Percentiles rank a stretch among this genome's conserved stretches.
Conservation (phyloP, 2,888 invertebrate genomes). For the Shargacucullia verbasci region DNA sequence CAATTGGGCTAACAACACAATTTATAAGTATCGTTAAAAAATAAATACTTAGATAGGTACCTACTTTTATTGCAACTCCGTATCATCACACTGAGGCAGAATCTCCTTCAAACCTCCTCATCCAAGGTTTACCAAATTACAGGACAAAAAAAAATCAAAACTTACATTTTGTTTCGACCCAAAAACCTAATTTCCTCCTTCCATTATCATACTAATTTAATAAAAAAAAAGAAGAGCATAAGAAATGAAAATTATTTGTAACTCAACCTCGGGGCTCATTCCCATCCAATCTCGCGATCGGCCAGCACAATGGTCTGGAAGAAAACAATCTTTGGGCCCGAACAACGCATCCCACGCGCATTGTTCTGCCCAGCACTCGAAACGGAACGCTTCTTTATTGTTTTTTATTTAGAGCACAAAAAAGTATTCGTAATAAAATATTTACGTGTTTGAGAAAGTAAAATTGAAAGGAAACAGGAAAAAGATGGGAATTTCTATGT, state of each 20-base stretch:
- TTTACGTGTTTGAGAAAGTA: constrained; percentile 48
- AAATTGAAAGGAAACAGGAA: constrained; percentile 50
- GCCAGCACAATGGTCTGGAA: constrained; percentile 75
- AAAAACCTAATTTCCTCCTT: background rate
- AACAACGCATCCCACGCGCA: constrained; percentile 60
- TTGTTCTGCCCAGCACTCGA: constrained; percentile 56
- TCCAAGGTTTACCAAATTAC: too few relatives aligned
- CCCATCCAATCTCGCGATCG: constrained; percentile 73
- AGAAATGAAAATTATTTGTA: constrained; percentile 48
- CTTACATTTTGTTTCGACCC: too few relatives aligned
- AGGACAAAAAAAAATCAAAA: too few relatives aligned
- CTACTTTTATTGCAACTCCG: too few relatives aligned
- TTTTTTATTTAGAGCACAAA: constrained; percentile 67
- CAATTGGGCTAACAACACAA: too few relatives aligned
- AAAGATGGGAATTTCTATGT: constrained; percentile 32
- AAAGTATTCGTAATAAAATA: constrained; percentile 53
- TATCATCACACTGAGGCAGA: too few relatives aligned
- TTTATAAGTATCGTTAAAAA: too few relatives aligned
- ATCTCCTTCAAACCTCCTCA: too few relatives aligned
- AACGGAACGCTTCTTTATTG: constrained; percentile 56
- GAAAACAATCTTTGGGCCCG: constrained; percentile 77
- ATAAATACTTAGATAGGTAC: too few relatives aligned
- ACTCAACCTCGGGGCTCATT: constrained; percentile 67
- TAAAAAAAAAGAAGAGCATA: constrained; percentile 26
- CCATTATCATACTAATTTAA: constrained; percentile 9